These are phyloP conservation scores for Mionectes olivaceus DNA, from an alignment of 2,797 vertebrate genomes.

Conservation along the genomic window DNA sequence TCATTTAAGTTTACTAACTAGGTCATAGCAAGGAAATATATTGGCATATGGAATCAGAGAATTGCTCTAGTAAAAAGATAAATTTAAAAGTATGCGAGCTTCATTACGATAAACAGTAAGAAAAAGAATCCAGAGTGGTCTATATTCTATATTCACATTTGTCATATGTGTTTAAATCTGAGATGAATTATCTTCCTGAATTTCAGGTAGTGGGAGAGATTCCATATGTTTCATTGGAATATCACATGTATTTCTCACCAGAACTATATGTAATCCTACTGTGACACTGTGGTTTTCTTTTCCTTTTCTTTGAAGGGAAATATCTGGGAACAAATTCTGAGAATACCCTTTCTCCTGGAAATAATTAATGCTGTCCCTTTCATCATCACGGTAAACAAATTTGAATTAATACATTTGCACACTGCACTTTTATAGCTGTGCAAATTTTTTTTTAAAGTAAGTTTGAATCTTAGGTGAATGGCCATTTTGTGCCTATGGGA, in stretches of 20 bases:
- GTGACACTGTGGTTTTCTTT: not conserved
- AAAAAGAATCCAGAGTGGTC: not conserved
- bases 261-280: not conserved
- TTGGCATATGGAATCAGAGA: not conserved
- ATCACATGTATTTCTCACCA: not conserved
- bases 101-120: not conserved
- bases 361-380: conserved; percentile 87
- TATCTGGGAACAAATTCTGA: conserved; percentile 87
- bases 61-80: not conserved
- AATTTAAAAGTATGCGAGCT: not conserved
- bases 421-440: not conserved
- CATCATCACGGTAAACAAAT: conserved; percentile 83
- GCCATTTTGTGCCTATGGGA: not conserved
- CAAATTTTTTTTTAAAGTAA: not conserved
- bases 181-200: not conserved
- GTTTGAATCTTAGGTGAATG: not conserved
- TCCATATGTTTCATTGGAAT: not conserved
- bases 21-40: not conserved
- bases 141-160: not conserved
- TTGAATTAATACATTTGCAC: not conserved
- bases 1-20: not conserved
- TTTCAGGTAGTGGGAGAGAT: not conserved
- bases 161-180: not conserved
- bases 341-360: conserved; percentile 86
- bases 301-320: conserved; percentile 82